A percentile compares a stretch with the other conserved stretches of the same genome.
phyloP scores from a whole-genome alignment of 2,797 vertebrate genomes.

The Hirundo rustica region DNA sequence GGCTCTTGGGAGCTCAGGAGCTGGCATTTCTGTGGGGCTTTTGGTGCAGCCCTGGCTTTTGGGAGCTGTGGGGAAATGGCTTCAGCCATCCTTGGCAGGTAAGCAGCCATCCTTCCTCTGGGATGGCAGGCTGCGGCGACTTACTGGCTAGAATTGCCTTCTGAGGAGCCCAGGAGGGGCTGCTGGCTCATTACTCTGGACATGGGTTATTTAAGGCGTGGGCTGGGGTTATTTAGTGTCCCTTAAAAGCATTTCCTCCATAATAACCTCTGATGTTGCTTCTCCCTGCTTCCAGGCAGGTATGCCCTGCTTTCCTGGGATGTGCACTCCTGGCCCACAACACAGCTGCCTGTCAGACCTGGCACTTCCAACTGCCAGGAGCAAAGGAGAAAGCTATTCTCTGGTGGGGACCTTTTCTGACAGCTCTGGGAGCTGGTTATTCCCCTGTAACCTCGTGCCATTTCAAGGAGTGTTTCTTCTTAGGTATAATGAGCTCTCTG shows the following conservation, averaged over 20 bases:
- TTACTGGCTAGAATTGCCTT: neutral
- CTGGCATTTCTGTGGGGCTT: neutral
- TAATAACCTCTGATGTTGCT: neutral
- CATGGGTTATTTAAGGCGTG: neutral
- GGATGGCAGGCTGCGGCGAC: neutral
- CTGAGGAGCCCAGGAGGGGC: neutral
- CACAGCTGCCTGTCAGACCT: neutral
- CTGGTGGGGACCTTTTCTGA: neutral
- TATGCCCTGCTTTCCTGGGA: neutral
- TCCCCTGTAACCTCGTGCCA: neutral
- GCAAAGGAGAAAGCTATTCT: neutral
- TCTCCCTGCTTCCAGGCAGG: neutral
- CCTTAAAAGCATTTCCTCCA: neutral
- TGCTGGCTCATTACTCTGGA: neutral
- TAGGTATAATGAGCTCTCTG: neutral
- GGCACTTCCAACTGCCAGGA: neutral
- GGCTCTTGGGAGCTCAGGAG: neutral
- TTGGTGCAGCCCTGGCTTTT: neutral
- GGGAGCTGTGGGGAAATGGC: neutral
- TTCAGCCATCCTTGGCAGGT: neutral
- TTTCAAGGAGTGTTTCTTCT: neutral
- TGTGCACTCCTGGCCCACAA: neutral
- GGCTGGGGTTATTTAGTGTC: neutral
- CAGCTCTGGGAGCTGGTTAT: neutral
- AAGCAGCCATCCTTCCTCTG: neutral